Evolutionary conservation across 1,140 invertebrate genomes (phyloP).

Genomic region (Ceratosolen solmsi): DNA sequence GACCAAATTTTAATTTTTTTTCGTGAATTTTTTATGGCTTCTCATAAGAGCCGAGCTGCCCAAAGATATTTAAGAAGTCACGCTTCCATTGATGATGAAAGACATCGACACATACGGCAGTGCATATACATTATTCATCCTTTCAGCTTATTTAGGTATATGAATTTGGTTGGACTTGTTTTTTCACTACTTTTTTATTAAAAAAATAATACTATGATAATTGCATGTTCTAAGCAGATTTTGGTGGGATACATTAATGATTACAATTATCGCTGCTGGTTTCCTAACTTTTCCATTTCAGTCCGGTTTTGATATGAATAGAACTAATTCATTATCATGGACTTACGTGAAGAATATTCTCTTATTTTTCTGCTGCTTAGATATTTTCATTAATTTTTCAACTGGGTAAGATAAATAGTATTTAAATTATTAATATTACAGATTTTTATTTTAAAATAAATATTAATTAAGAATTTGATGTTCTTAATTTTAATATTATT

Average conservation of each 20-base stretch:
- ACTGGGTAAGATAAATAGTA: constrained; percentile 62
- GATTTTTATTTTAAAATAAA: too few relatives aligned
- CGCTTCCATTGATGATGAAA: constrained; percentile 63
- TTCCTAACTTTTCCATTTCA: constrained; percentile 62
- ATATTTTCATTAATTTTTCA: constrained; percentile 65
- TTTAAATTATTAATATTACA: neutral
- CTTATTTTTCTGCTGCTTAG: constrained; percentile 56
- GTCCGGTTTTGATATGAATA: constrained; percentile 60
- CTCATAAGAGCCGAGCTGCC: constrained; percentile 59
- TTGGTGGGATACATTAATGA: constrained; percentile 64
- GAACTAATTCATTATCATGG: constrained; percentile 50
- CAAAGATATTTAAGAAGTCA: constrained; percentile 63
- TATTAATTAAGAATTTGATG: neutral
- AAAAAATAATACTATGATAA: constrained; percentile 40
- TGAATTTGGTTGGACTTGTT: neutral
- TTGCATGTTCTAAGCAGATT: constrained; percentile 50
- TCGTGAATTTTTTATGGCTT: constrained; percentile 59
- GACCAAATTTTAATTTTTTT: neutral
- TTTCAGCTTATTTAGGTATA: constrained; percentile 69
- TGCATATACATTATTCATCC: constrained; percentile 64
- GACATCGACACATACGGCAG: constrained; percentile 60
- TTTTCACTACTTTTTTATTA: neutral
- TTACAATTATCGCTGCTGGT: constrained; percentile 55
- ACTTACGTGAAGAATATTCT: constrained; percentile 59
- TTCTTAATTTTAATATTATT: too few relatives aligned